Percentiles rank a stretch among this genome's conserved stretches.
Evolutionary conservation across 1,140 invertebrate species (phyloP).

Genomic region (Caenorhabditis brenneri): DNA sequence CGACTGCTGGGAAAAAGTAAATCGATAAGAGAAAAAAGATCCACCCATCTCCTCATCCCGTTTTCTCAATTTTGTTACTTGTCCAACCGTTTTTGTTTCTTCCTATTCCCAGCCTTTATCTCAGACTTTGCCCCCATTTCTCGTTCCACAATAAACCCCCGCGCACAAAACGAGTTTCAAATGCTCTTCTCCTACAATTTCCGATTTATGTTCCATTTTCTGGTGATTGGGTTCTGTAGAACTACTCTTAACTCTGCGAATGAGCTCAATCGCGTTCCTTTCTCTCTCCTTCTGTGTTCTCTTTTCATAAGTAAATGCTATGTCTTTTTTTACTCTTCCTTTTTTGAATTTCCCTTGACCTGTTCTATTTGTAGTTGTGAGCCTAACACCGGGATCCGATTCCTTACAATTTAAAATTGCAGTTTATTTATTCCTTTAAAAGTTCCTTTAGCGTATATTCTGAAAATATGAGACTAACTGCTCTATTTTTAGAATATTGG

Average conservation of each 20-base stretch:
- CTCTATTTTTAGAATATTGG: slow-evolving; percentile 1
- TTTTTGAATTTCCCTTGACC: background rate
- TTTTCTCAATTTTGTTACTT: background rate
- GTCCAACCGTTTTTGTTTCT: background rate
- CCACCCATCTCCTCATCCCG: background rate
- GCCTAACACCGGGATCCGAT: slow-evolving; percentile 14
- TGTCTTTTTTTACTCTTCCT: background rate
- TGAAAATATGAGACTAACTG: slow-evolving; percentile 2
- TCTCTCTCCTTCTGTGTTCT: slow-evolving; percentile 43
- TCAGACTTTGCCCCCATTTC: background rate
- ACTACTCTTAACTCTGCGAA: background rate
- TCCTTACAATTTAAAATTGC: background rate
- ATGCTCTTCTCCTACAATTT: background rate
- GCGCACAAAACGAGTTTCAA: slow-evolving; percentile 25
- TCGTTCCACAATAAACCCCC: slow-evolving; percentile 25
- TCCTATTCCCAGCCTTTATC: background rate
- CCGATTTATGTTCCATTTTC: background rate
- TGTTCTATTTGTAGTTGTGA: slow-evolving; percentile 38
- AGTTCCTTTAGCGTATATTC: background rate
- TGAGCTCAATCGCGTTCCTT: background rate
- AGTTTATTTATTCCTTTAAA: slow-evolving; percentile 18
- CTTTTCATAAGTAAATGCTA: too few relatives aligned
- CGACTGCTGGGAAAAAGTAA: slow-evolving; percentile 65
- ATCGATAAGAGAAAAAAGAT: background rate
- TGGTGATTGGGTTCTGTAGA: background rate